Evolutionary conservation across 1,140 invertebrate genomes (phyloP).

Genomic region (Drosophila bocki): DNA sequence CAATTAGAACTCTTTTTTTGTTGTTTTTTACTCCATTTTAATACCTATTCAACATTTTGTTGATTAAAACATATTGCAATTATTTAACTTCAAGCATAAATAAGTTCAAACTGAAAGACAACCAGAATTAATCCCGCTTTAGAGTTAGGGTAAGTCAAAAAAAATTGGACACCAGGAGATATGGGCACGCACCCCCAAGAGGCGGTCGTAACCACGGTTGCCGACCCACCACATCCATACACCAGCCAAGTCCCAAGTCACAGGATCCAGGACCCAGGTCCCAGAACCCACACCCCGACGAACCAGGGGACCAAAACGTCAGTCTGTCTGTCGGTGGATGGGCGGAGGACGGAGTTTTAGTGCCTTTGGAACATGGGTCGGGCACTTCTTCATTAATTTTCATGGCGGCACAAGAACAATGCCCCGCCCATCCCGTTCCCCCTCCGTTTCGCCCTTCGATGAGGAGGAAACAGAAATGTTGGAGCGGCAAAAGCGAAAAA

Average conservation of each 20-base stretch:
- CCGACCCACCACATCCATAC: conserved; percentile 29
- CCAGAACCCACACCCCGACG: conserved; percentile 18
- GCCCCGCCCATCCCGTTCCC: conserved; percentile 24
- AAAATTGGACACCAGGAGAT: conserved; percentile 25
- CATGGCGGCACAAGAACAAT: conserved; percentile 83
- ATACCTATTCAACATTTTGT: neutral
- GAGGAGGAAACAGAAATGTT: conserved; percentile 71
- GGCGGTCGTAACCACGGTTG: conserved; percentile 6
- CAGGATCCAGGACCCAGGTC: conserved; percentile 8
- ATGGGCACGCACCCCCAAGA: conserved; percentile 36
- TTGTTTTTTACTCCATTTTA: neutral
- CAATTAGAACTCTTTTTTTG: too few relatives aligned
- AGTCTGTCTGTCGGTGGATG: conserved; percentile 45
- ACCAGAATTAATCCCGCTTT: neutral
- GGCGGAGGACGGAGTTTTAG: conserved; percentile 61
- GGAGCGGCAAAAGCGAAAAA: conserved; percentile 55
- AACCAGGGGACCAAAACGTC: conserved; percentile 28
- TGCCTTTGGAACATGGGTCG: conserved; percentile 76
- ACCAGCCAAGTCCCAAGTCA: conserved; percentile 4
- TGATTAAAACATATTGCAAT: neutral
- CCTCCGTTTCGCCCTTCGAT: conserved; percentile 18
- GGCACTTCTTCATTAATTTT: conserved; percentile 84
- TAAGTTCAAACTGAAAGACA: neutral
- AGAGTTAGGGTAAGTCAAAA: conserved; percentile 33
- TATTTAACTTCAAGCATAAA: neutral